Percentiles rank a stretch among this genome's conserved stretches.
phyloP scores from a whole-genome alignment of 2,888 invertebrate genomes.

The Clitarchus hookeri region DNA sequence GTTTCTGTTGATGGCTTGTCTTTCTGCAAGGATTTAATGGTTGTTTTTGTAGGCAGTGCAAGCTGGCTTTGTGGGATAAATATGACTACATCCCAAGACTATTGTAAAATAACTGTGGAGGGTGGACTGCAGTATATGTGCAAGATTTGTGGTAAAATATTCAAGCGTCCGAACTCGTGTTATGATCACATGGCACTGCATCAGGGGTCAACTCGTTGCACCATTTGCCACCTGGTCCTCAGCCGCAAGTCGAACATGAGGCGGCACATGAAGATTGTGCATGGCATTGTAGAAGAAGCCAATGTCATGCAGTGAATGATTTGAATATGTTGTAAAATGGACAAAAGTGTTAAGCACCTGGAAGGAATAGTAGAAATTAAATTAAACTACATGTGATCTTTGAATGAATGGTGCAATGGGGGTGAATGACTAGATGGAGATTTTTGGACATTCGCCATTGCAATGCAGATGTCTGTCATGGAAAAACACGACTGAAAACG shows the following conservation, averaged over 20 bases:
- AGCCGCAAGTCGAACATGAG: constrained; percentile 50
- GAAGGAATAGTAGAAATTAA: no score
- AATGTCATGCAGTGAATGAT: neutral
- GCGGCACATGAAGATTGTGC: constrained; percentile 34
- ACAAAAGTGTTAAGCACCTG: no score
- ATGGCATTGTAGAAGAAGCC: constrained; percentile 29
- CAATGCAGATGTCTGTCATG: no score
- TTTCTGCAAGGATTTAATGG: neutral
- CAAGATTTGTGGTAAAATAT: constrained; percentile 39
- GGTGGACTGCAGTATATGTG: constrained; percentile 33
- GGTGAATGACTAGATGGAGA: no score
- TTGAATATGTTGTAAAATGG: no score
- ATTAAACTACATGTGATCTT: no score
- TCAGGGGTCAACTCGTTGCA: constrained; percentile 58
- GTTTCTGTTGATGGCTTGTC: no score
- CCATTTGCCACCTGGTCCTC: constrained; percentile 57
- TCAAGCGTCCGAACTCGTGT: constrained; percentile 40
- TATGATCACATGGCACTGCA: constrained; percentile 59
- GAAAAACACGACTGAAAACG: no score
- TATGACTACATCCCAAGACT: neutral
- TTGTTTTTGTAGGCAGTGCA: neutral
- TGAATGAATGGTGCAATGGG: no score
- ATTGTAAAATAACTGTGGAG: neutral
- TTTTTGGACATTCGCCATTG: no score
- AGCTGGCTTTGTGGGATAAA: neutral